Evolutionary conservation across 2,797 vertebrate species (phyloP), one percentile per base, ranked within the genome.

Genomic region (Urocyon cinereoargenteus): DNA sequence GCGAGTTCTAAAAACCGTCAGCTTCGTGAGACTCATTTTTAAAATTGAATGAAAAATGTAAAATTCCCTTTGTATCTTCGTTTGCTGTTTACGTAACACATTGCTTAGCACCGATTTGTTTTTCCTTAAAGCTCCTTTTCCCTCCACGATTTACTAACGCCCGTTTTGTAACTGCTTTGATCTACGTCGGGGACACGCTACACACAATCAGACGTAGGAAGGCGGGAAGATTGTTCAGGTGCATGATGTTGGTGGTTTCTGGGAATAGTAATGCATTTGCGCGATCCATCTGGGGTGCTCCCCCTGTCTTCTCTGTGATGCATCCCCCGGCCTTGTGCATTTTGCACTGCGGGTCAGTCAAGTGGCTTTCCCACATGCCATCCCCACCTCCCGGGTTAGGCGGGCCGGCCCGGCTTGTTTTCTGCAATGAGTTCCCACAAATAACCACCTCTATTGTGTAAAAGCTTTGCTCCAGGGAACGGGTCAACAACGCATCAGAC

Each of bases 201-300:
- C 28, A n/a, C 70, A 26, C 7, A 18, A 12, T 12, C 31, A 84
- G 40, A 53, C 2, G 5, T 3, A 31, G 19, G 49, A 26, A 11
- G 61, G 5, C 0, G 7, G 9, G 10, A 5, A 49, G 18, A 3
- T 0, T 1, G 26, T 3, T 2, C 13, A 4, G 3, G 2, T 31
- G 16, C 2, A 1, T 11, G 11, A 16, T 1, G 5, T 1, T 13
- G 26, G 5, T 11, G 3, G 21, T 15, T n/a, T n/a, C 31, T 14
- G 3, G 28, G 2, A 2, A 8, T 0, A 2, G 6, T 6, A 2
- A 26, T 36, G 31, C 1, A 1, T 28, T 22, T 1, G n/a, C n/a
- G 59, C 1, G 45, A 64, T 5, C n/a, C 9, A 0, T 5, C 57
- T 15, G 11, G 21, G 40, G 4, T 0, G 12, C 13, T 51, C 22